Evolutionary conservation across 2,888 invertebrate genomes (phyloP), one percentile per base, ranked within the genome.

Genomic region (Sussaba pulchella): DNA sequence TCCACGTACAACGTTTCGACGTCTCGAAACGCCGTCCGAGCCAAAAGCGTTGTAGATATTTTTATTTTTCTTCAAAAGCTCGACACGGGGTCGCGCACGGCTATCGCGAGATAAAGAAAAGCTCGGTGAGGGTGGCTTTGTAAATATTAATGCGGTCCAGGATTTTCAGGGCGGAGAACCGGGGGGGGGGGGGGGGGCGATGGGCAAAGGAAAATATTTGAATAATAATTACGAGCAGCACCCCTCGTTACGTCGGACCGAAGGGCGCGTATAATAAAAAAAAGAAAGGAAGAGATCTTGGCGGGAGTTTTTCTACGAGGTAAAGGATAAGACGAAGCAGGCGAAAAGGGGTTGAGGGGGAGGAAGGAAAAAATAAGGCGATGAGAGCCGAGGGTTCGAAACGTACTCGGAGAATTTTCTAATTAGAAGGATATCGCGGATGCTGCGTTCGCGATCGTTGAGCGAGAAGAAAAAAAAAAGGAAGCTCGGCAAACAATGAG

Each of bases 181-280:
- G 21, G 47, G 6, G 31, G 6, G 31, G 6, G 31, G 6, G 6
- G 31, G 4, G 31, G 6, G 64, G 71, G 69, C 54, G 66, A 36
- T 73, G 81, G 74, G 83, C 76, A 86, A 88, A 89, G 85, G 85
- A 88, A 89, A 91, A 90, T 90, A 90, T 90, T 91, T 91, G 90
- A 91, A 91, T 90, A 90, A 91, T 90, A 90, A 90, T 89, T 87
- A 86, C 81, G 81, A 84, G 75, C 59, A 52, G 71, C 82, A 71
- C 80, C 84, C 85, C 85, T 87, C 85, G 85, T 87, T 85, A 84
- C 76, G 84, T 83, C 83, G 64, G 17, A 47, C 59, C 45, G 43
- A 17, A 31, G 47, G 26, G 64, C 63, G 64, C 31, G 73, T 81
- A 81, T 82, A 85, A 85, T 83, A 83, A 77, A 82, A 83, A 31